Evolutionary conservation across 1,140 invertebrate genomes (phyloP), one percentile per base, ranked within the genome.

Genomic region (Lepeophtheirus salmonis): DNA sequence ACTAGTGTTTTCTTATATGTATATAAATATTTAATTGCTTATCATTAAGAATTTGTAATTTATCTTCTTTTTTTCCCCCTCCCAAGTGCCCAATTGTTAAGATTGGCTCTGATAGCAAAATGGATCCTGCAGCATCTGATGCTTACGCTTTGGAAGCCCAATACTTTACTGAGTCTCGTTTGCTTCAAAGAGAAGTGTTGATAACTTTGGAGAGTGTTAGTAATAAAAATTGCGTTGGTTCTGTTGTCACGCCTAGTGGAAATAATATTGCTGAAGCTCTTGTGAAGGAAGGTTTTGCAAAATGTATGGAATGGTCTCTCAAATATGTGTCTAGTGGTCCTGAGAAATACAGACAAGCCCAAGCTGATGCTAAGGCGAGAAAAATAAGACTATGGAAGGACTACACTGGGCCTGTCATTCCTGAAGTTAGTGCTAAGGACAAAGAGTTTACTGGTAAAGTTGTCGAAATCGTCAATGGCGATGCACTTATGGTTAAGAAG

Each of bases 251-350:
- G 74, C 91, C 92, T 74, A 81, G 79, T 69, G 84, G 84, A 63
- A 41, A 41, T 41, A 97, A 97, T 68, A 98, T 99, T 72, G 91
- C 95, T 0, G 92, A 97, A 69, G 76, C 83, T 50, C 73, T 99
- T 48, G 69, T 99, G 54, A 79, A 74, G 63, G 85, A 95, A 74
- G 94, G 95, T 20, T 89, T 94, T 67, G 95, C 90, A 0, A 83
- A 81, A 68, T 97, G 91, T 69, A 88, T 97, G n/a, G 92, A 97
- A 69, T 96, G 91, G 91, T 92, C 88, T 6, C 84, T 98, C 71
- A 83, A 80, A 22, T 81, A 84, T 30, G 86, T 91, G 67, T 85
- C 85, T 50, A 74, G 74, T 64, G 84, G 88, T 53, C 79, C 83
- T 21, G 83, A 90, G 25, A 85, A 86, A 67, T 74, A 96, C 2